Percentiles rank a stretch among this genome's conserved stretches.
phyloP scores from a whole-genome alignment of 2,888 invertebrate species.

The Scaptomyza polygonia region DNA sequence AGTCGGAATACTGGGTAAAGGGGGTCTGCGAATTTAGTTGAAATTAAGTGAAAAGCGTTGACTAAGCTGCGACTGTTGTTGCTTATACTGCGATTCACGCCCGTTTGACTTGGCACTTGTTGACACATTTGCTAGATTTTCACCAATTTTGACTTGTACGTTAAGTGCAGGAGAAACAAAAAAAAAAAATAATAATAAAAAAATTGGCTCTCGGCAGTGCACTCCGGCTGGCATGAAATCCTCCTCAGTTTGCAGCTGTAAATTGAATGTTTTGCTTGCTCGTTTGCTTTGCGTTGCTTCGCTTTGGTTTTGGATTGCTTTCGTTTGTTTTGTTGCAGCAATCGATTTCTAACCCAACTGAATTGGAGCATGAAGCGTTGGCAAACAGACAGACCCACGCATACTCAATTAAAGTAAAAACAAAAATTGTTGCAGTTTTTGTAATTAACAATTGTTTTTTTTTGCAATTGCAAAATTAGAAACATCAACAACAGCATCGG shows the following conservation, averaged over 20 bases:
- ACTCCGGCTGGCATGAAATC: constrained; percentile 9
- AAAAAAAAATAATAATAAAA: no score
- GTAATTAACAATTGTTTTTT: constrained; percentile 48
- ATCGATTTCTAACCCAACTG: constrained; percentile 76
- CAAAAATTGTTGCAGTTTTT: constrained; percentile 49
- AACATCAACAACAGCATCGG: background rate
- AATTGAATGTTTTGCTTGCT: constrained; percentile 57
- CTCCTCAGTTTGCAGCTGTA: constrained; percentile 45
- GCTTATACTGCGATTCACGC: constrained; percentile 39
- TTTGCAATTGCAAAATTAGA: constrained; percentile 30
- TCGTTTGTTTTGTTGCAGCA: constrained; percentile 57
- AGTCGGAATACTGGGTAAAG: constrained; percentile 1
- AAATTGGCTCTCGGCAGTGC: constrained; percentile 19
- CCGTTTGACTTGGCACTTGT: constrained; percentile 62
- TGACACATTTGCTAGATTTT: constrained; percentile 75
- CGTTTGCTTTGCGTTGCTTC: constrained; percentile 43
- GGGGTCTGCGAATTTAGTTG: constrained; percentile 54
- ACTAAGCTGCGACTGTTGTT: constrained; percentile 30
- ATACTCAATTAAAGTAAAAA: constrained; percentile 70
- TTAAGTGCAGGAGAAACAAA: constrained; percentile 47
- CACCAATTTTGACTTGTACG: constrained; percentile 74
- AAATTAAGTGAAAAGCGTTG: constrained; percentile 71
- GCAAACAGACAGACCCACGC: constrained; percentile 65
- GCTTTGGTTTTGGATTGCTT: constrained; percentile 43
- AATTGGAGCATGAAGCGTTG: constrained; percentile 78